These are phyloP conservation scores for Chondrosia reniformis DNA, from an alignment of 37 sponge, comb jelly and placozoan species.

Conservation along the genomic window DNA sequence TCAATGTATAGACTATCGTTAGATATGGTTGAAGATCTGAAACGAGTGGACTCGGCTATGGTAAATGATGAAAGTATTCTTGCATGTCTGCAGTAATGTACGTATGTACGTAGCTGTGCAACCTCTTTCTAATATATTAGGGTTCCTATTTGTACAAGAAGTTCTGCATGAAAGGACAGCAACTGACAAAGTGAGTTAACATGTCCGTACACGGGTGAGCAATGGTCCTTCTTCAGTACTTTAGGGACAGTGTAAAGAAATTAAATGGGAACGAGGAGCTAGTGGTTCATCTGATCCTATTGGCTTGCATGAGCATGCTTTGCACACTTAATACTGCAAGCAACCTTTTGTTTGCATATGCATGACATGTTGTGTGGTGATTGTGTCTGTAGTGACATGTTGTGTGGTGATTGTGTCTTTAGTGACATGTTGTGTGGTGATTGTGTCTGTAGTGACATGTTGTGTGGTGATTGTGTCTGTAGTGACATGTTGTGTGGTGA, in stretches of 20 bases:
- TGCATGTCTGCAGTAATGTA: background rate
- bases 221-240: no score
- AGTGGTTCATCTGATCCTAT: no score
- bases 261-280: no score
- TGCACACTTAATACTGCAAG: no score
- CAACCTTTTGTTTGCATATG: no score
- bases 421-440: background rate
- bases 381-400: background rate
- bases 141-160: background rate
- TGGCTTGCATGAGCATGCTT: no score
- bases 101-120: background rate
- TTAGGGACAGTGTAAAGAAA: no score
- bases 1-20: slow-evolving; percentile 17
- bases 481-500: background rate
- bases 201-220: no score
- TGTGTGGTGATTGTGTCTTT: background rate
- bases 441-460: background rate
- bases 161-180: background rate
- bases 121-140: background rate
- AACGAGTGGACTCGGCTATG: slow-evolving; percentile 14
- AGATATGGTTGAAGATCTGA: background rate
- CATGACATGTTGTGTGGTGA: background rate
- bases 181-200: background rate
- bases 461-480: background rate
- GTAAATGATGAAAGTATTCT: background rate